Evolutionary conservation across 2,113 vertebrate species (phyloP).

Genomic region (Brachypodius melanocephalos): DNA sequence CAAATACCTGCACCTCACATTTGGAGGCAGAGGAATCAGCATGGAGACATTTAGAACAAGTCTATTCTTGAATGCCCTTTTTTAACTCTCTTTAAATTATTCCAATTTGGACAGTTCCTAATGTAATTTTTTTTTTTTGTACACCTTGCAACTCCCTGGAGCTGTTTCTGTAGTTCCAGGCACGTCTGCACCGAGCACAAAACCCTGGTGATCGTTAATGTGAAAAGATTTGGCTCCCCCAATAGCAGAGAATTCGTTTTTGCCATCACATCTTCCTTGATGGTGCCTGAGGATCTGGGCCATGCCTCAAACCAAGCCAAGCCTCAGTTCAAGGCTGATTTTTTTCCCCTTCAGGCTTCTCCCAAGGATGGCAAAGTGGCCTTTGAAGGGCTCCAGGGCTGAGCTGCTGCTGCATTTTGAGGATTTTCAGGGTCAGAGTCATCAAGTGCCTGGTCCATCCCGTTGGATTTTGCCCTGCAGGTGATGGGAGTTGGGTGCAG

Average conservation of each 20-base stretch:
- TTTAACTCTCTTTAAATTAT: constrained; percentile 61
- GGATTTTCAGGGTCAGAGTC: not conserved
- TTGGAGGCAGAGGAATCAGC: constrained; percentile 63
- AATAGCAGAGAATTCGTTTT: not conserved
- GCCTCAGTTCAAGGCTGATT: not conserved
- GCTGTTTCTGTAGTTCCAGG: constrained; percentile 30
- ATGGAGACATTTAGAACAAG: constrained; percentile 63
- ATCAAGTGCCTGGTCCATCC: not conserved
- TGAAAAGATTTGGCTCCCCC: not conserved
- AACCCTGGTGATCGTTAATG: not conserved
- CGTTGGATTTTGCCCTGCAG: fast-evolving
- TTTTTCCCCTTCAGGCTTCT: not conserved
- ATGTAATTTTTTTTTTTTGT: constrained; percentile 45
- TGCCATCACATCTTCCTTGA: not conserved
- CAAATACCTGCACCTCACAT: constrained; percentile 76
- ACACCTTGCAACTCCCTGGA: not conserved
- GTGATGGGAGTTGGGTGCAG: not conserved
- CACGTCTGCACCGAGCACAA: not conserved
- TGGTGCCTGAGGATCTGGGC: not conserved
- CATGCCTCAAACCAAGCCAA: not conserved
- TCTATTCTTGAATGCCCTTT: constrained; percentile 69
- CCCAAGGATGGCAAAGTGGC: fast-evolving
- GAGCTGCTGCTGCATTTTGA: not conserved
- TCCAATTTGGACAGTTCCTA: constrained; percentile 25
- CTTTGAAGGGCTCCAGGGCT: not conserved